Base-by-base conservation (phyloP, 2,888 invertebrate species). In the Pedicia rivosa region DNA sequence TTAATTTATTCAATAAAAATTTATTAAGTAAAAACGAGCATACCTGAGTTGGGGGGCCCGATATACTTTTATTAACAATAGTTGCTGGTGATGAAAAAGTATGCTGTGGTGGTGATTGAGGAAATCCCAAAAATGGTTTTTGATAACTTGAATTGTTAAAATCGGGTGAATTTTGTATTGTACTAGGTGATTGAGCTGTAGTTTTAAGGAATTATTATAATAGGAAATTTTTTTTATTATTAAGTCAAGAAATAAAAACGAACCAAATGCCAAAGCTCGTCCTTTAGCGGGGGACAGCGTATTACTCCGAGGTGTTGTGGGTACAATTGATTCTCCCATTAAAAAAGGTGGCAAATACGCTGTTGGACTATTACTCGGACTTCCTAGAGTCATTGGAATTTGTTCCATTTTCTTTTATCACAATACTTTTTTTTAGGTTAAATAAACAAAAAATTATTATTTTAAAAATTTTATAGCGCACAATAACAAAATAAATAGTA, bases 341-440 rank as follows among this genome's bases (percentile, higher is more conserved):
- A 84, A 64, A 57, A 78, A 86, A 41, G 77, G 72, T 33, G 86
- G 84, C 48, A 86, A 64, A 61, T 76, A 84, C 16, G 75, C 70
- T 13, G 74, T 70, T 17, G 80, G 78, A 45, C 77, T 78, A 48
- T 77, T 74, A 35, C 74, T 70, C 2, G 82, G 78, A 55, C 82
- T 83, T 42, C 84, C 84, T 46, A 86, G 61, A 37, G 74, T 69
- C 84, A 86, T 86, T 35, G 84, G 84, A n/a, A n/a, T n/a, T n/a
- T n/a, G n/a, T 57, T 84, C 84, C 82, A 84, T 84, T 57, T 59
- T 56, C 8, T 10, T 3, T 24, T 24, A 24, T 24, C n/a, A n/a
- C n/a, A n/a, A n/a, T n/a, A n/a, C n/a, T n/a, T n/a, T n/a, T n/a
- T n/a, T n/a, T n/a, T n/a, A n/a, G n/a, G n/a, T n/a, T n/a, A n/a